Evolutionary conservation across 2,113 vertebrate genomes (phyloP).

Genomic region (Bufo bufo): DNA sequence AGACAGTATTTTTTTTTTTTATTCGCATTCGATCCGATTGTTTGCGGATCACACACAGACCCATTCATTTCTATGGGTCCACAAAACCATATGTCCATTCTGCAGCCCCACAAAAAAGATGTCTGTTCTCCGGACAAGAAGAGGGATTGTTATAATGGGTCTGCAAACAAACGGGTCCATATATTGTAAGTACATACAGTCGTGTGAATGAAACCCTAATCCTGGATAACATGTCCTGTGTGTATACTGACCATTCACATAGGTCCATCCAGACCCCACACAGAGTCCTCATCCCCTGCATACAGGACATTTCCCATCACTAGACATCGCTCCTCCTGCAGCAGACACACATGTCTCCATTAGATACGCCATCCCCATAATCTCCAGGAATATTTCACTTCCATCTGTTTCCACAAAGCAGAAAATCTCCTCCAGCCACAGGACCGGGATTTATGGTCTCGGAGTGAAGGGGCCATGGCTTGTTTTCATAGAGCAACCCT

Average conservation of each 20-base stretch:
- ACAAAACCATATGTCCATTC: too few species aligned
- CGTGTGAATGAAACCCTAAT: too few species aligned
- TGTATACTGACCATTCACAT: not conserved
- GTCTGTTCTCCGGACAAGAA: too few species aligned
- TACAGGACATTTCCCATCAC: not conserved
- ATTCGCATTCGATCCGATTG: too few species aligned
- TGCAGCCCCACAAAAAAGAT: too few species aligned
- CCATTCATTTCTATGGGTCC: too few species aligned
- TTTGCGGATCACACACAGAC: too few species aligned
- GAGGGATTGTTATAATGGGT: too few species aligned
- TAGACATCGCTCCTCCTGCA: not conserved
- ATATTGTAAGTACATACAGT: too few species aligned
- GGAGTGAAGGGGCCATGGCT: not conserved
- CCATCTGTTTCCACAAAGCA: constrained; percentile 37
- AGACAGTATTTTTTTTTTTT: too few species aligned
- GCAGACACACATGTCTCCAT: constrained; percentile 26
- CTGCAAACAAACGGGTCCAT: too few species aligned
- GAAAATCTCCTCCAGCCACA: constrained; percentile 27
- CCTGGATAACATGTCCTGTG: too few species aligned
- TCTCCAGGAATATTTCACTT: not conserved
- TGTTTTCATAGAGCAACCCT: not conserved
- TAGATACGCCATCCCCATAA: constrained; percentile 28
- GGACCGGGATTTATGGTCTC: not conserved
- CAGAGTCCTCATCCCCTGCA: not conserved
- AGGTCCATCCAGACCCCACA: not conserved